Evolutionary conservation across 2,888 invertebrate species (phyloP).

Genomic region (Mycogona germanica): DNA sequence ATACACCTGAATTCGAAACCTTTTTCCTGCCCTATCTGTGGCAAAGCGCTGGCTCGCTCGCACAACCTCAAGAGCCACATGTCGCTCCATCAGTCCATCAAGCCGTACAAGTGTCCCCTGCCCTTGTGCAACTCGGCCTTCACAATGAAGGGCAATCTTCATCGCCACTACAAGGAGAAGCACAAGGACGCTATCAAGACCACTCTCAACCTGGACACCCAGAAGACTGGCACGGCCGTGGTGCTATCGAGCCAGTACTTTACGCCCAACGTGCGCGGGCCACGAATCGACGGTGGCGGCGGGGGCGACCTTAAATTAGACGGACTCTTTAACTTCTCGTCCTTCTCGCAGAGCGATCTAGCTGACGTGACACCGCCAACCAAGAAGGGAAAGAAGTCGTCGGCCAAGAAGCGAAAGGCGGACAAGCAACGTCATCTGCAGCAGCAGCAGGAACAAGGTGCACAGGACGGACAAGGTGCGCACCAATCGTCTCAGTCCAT

Average conservation of each 20-base stretch:
- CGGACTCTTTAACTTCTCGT: not conserved
- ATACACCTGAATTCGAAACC: slow-evolving; percentile 36
- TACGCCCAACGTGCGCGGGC: not conserved
- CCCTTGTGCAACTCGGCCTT: slow-evolving; percentile 34
- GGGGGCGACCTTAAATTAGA: slow-evolving; percentile 1
- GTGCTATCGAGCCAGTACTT: slow-evolving; percentile 12
- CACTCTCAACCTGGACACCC: slow-evolving; percentile 9
- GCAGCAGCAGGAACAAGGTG: slow-evolving; percentile 4
- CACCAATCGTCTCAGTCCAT: not conserved
- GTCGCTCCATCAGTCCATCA: slow-evolving; percentile 34
- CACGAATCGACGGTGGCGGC: not conserved
- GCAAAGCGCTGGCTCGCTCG: slow-evolving; percentile 35
- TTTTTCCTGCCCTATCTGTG: slow-evolving; percentile 34
- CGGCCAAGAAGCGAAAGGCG: slow-evolving; percentile 11
- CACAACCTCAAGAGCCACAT: slow-evolving; percentile 37
- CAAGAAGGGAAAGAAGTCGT: slow-evolving; percentile 10
- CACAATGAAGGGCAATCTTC: slow-evolving; percentile 33
- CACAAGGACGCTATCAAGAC: slow-evolving; percentile 23
- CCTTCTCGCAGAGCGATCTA: not conserved
- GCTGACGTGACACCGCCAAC: too few species aligned
- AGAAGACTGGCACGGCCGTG: not conserved
- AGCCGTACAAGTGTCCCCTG: slow-evolving; percentile 33
- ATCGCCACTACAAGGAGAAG: slow-evolving; percentile 25
- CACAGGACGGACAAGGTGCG: not conserved
- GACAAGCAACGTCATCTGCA: slow-evolving; percentile 3